phyloP scores from a whole-genome alignment of 1,140 invertebrate species.

The Drosophila ananassae region DNA sequence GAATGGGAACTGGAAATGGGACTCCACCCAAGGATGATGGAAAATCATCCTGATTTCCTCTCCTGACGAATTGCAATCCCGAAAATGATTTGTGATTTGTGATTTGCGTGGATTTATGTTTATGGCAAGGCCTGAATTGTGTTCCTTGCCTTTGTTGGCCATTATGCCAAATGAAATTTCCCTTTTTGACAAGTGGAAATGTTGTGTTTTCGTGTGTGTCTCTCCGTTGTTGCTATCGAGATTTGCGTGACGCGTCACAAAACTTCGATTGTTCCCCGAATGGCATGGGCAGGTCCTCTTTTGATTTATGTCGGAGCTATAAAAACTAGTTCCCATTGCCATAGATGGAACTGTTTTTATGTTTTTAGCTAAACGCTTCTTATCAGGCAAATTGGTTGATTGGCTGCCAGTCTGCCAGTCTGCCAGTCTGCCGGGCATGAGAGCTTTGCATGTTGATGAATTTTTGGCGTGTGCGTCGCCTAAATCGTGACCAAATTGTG shows the following conservation, averaged over 20 bases:
- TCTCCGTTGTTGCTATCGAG: constrained; percentile 46
- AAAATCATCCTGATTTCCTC: constrained; percentile 21
- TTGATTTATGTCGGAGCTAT: constrained; percentile 70
- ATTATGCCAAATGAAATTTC: constrained; percentile 53
- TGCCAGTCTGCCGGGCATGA: too few relatives aligned
- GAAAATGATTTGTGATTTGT: constrained; percentile 75
- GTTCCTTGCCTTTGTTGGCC: constrained; percentile 6
- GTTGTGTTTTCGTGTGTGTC: constrained; percentile 23
- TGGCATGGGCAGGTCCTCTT: constrained; percentile 31
- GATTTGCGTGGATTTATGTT: constrained; percentile 64
- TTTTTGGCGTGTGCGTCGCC: constrained; percentile 73
- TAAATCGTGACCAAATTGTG: constrained; percentile 80
- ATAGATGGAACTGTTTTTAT: constrained; percentile 11
- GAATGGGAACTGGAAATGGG: background rate
- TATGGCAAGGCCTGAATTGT: constrained; percentile 44
- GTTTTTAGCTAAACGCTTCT: constrained; percentile 79
- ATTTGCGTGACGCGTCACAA: constrained; percentile 71
- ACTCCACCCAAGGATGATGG: constrained; percentile 12
- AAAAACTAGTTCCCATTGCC: constrained; percentile 56
- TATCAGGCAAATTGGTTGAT: constrained; percentile 79
- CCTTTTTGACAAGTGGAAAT: constrained; percentile 64
- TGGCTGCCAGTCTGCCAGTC: constrained; percentile 1
- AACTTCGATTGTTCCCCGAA: constrained; percentile 45
- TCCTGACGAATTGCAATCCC: constrained; percentile 59
- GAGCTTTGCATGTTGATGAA: constrained; percentile 76